Conservation (phyloP, 2,888 invertebrate species). For the Pasiphila rectangulata region DNA sequence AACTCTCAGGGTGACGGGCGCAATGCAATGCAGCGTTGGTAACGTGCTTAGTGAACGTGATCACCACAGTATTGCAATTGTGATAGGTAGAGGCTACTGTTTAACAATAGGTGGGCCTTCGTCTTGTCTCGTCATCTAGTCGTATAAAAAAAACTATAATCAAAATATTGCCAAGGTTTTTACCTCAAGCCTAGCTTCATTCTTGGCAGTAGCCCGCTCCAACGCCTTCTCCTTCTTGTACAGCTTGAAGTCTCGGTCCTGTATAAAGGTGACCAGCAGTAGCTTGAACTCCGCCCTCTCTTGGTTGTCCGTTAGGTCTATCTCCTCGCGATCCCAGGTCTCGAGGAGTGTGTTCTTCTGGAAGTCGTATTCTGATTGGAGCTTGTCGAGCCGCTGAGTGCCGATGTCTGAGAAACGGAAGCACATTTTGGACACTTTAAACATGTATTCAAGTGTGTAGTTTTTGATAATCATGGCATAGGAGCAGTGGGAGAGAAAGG, state of each 20-base stretch:
- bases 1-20: too few relatives aligned
- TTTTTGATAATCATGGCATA: too few relatives aligned
- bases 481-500: too few relatives aligned
- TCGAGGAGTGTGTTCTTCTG: slow-evolving; percentile 79
- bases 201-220: slow-evolving; percentile 59
- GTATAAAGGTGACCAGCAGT: slow-evolving; percentile 80
- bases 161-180: not conserved
- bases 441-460: too few relatives aligned
- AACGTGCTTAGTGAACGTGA: too few relatives aligned
- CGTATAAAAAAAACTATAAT: too few relatives aligned
- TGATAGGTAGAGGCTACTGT: too few relatives aligned
- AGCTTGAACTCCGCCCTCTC: slow-evolving; percentile 80
- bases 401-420: slow-evolving; percentile 76
- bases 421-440: too few relatives aligned
- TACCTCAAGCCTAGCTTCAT: slow-evolving; percentile 70
- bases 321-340: slow-evolving; percentile 79
- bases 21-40: too few relatives aligned
- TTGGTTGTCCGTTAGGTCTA: slow-evolving; percentile 71
- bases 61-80: too few relatives aligned
- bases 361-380: slow-evolving; percentile 77
- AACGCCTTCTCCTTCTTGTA: slow-evolving; percentile 52
- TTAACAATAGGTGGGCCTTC: too few relatives aligned
- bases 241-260: slow-evolving; percentile 66
- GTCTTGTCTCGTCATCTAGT: too few relatives aligned
- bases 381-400: slow-evolving; percentile 76